A percentile compares a stretch with the other conserved stretches of the same genome.
Conservation (phyloP, 1,140 invertebrate genomes). For the Aphelinus atriplicis region DNA sequence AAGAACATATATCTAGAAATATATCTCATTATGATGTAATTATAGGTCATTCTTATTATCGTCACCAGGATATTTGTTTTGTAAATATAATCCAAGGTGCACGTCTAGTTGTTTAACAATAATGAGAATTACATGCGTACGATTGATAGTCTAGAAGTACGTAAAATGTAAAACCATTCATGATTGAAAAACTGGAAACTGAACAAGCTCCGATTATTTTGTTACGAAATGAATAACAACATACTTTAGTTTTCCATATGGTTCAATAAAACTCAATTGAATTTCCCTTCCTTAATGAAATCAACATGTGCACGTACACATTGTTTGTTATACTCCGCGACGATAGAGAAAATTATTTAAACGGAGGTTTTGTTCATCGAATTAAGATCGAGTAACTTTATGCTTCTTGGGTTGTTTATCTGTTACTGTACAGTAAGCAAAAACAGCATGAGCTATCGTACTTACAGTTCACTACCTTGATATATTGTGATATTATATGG, state of each 20-base stretch:
- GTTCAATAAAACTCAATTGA: too few relatives aligned
- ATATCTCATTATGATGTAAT: slow-evolving; percentile 7
- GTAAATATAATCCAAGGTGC: slow-evolving; percentile 54
- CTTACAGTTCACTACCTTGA: slow-evolving; percentile 20
- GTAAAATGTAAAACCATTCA: background rate
- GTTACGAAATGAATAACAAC: too few relatives aligned
- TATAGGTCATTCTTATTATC: slow-evolving; percentile 41
- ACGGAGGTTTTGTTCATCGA: too few relatives aligned
- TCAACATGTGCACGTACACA: too few relatives aligned
- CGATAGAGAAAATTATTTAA: too few relatives aligned
- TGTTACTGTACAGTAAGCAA: background rate
- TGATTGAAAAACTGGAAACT: too few relatives aligned
- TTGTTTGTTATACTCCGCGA: too few relatives aligned
- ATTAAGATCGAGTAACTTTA: too few relatives aligned
- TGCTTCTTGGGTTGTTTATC: too few relatives aligned
- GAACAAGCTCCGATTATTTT: too few relatives aligned
- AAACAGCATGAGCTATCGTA: slow-evolving; percentile 1
- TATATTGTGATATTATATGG: slow-evolving; percentile 34
- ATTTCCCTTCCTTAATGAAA: too few relatives aligned
- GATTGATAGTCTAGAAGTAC: slow-evolving; percentile 1
- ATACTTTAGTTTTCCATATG: too few relatives aligned
- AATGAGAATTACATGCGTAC: slow-evolving; percentile 11
- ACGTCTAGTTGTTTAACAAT: slow-evolving; percentile 25
- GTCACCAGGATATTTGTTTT: slow-evolving; percentile 51
- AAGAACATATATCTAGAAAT: background rate